These are phyloP conservation scores for Apostichopus parvimensis DNA, from an alignment of 35 echinoderm and acorn worm genomes.

Conservation along the genomic window DNA sequence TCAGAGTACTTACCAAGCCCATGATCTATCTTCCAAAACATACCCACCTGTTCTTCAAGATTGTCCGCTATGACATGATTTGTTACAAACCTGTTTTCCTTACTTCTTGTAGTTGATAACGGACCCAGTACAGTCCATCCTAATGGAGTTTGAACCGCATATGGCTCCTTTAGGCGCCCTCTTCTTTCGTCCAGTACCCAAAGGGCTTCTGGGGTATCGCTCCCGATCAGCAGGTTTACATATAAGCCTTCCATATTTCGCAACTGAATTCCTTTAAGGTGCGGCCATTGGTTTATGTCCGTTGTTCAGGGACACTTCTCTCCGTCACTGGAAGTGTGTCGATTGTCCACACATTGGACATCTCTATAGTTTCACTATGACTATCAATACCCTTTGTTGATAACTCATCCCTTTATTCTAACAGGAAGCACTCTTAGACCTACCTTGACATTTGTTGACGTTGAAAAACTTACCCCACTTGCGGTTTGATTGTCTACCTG, in stretches of 20 bases:
- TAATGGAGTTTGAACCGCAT: conserved; percentile 4
- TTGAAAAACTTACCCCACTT: no score
- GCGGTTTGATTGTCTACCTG: no score
- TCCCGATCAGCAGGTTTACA: conserved; percentile 9
- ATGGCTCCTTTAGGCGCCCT: conserved; percentile 8
- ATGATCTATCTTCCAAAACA: conserved; percentile 48
- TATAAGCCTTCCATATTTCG: not conserved
- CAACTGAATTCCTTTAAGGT: conserved; percentile 12
- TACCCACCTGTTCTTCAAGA: conserved; percentile 39
- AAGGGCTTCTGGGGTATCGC: conserved; percentile 23
- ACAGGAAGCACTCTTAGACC: not conserved
- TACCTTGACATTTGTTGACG: no score
- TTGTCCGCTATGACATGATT: not conserved
- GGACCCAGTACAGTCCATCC: conserved; percentile 27
- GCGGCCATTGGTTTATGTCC: conserved; percentile 40
- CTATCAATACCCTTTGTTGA: conserved; percentile 5
- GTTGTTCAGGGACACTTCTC: not conserved
- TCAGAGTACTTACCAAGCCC: not conserved
- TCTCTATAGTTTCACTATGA: conserved; percentile 2
- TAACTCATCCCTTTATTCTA: conserved; percentile 6
- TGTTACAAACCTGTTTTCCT: not conserved
- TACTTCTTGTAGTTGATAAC: not conserved
- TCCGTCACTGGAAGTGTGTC: not conserved
- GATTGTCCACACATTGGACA: conserved; percentile 44
- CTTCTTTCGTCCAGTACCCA: conserved; percentile 12